Evolutionary conservation across 1,140 invertebrate genomes (phyloP).

Genomic region (Teleogryllus occipitalis): DNA sequence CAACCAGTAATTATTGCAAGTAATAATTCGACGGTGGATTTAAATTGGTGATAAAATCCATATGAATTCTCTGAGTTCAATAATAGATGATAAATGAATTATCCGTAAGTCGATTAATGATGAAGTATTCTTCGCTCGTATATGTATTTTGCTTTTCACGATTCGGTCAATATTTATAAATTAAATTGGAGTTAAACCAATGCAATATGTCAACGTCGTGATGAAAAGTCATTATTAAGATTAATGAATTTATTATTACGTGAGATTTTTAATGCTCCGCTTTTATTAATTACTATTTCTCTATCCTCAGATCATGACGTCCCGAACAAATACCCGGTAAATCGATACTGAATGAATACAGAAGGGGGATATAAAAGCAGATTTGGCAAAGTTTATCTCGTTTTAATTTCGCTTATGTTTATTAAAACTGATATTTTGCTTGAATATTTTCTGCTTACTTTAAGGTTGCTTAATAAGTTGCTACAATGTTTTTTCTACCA

Average conservation of each 20-base stretch:
- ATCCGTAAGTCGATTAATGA: background rate
- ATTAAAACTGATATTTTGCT: no score
- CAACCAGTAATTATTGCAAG: background rate
- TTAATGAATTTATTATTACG: background rate
- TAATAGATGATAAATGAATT: slow-evolving; percentile 6
- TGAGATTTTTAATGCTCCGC: no score
- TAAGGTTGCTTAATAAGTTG: no score
- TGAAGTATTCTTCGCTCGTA: background rate
- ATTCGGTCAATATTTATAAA: background rate
- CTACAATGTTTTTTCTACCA: no score
- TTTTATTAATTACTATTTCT: no score
- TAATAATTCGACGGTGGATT: background rate
- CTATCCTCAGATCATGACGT: no score
- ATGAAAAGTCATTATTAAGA: background rate
- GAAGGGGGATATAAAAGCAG: no score
- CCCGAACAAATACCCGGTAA: no score
- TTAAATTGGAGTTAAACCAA: background rate
- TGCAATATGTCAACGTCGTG: background rate
- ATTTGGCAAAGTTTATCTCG: no score
- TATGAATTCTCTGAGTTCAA: background rate
- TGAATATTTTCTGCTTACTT: no score
- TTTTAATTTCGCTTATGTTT: no score
- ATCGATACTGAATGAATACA: no score
- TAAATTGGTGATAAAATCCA: background rate
- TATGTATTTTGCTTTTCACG: background rate